Conservation (phyloP, 2,797 vertebrate genomes). For the Siniperca obscura region DNA sequence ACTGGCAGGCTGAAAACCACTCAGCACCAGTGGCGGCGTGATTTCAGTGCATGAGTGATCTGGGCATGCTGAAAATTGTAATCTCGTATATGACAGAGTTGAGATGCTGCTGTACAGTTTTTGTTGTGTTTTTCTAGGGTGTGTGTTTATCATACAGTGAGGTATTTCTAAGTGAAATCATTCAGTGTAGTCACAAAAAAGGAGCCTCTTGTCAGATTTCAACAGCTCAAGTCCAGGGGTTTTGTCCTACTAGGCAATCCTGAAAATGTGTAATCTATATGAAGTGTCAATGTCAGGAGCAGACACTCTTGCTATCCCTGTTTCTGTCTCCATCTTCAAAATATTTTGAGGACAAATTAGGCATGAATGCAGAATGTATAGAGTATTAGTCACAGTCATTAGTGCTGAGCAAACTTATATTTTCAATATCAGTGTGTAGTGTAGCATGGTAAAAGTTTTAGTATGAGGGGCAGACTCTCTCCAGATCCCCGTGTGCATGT, state of each 20-base stretch:
- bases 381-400: constrained; percentile 73
- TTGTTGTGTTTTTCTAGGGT: constrained; percentile 34
- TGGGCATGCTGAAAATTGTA: constrained; percentile 74
- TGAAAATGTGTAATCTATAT: constrained; percentile 63
- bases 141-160: constrained; percentile 44
- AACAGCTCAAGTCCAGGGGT: constrained; percentile 48
- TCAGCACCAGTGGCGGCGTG: constrained; percentile 74
- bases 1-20: constrained; percentile 84
- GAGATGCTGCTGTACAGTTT: constrained; percentile 48
- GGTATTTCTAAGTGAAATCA: constrained; percentile 52
- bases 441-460: constrained; percentile 74
- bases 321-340: constrained; percentile 34
- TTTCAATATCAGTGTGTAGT: constrained; percentile 71
- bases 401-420: constrained; percentile 71
- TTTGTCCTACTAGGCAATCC: constrained; percentile 59
- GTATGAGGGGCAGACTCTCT: constrained; percentile 73
- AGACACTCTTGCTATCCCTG: constrained; percentile 28
- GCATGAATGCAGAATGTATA: constrained; percentile 63
- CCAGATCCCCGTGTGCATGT: constrained; percentile 75
- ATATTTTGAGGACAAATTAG: constrained; percentile 65
- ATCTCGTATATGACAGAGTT: constrained; percentile 75
- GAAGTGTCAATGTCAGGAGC: constrained; percentile 54
- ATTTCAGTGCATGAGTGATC: constrained; percentile 80
- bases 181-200: constrained; percentile 43
- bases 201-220: constrained; percentile 51